Evolutionary conservation across 2,888 invertebrate genomes (phyloP), one percentile per base, ranked within the genome.

Genomic region (Stegophylla sp.): DNA sequence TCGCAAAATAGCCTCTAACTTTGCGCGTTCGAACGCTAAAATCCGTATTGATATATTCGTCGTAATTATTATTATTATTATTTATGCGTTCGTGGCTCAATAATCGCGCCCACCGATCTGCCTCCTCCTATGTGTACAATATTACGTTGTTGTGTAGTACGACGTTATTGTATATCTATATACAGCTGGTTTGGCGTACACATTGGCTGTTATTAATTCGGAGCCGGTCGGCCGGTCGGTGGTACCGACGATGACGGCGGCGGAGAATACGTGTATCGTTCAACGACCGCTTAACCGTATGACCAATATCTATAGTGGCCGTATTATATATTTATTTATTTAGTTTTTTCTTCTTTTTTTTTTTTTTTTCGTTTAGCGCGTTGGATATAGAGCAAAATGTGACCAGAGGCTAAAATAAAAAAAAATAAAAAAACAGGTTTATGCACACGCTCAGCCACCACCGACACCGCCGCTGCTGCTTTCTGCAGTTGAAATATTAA

Each of bases 381-480:
- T 71, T 56, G 61, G 34, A 71, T 79, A 71, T 79, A 71, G 79
- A 79, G 71, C 79, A 79, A 79, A 63, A 34, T 61, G 9, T n/a
- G 41, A 23, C 79, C 69, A 7, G 79, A 71, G 79, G 79, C 79
- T 66, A 53, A 17, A n/a, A n/a, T n/a, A n/a, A n/a, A n/a, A n/a
- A n/a, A n/a, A n/a, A n/a, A n/a, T n/a, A n/a, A n/a, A 5, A 5
- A 74, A 56, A 69, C 71, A 53, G 75, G 75, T 76, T 76, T 64
- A 23, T 61, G 10, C 66, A 43, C 66, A 43, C 20, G 41, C 56
- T 10, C 23, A 51, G 7, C 23, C 12, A 3, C 10, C 10, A n/a
- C 28, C 51, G 4, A 13, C 72, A 9, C 17, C n/a, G 12, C 43
- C 23, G 23, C 28, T 26, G 48, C 51, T 41, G 76, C 79, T 79